These are phyloP conservation scores for Brachyopa scutellaris DNA, from an alignment of 2,888 invertebrate genomes.

Conservation along the genomic window DNA sequence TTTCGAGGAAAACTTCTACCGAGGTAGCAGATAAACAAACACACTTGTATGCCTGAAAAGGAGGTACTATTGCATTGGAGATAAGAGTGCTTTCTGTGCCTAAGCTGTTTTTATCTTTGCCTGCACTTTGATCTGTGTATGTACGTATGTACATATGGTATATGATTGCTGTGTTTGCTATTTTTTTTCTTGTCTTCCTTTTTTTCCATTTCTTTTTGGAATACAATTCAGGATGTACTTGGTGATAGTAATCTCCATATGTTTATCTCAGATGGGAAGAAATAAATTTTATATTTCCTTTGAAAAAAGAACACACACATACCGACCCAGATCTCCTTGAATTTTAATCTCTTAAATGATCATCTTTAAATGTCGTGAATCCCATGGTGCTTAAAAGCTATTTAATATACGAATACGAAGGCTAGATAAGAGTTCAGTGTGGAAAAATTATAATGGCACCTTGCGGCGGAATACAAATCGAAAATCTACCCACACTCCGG, in stretches of 20 bases:
- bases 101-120: slow-evolving; percentile 51
- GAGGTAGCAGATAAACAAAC: slow-evolving; percentile 58
- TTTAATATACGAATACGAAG: slow-evolving; percentile 18
- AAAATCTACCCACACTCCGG: slow-evolving; percentile 27
- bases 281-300: slow-evolving; percentile 40
- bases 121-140: slow-evolving; percentile 5
- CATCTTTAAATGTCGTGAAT: slow-evolving; percentile 7
- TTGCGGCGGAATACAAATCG: slow-evolving; percentile 60
- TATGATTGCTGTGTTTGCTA: slow-evolving; percentile 3
- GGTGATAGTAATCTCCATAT: slow-evolving; percentile 61
- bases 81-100: slow-evolving; percentile 48
- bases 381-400: slow-evolving; percentile 31
- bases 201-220: slow-evolving; percentile 28
- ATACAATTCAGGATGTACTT: slow-evolving; percentile 65
- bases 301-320: slow-evolving; percentile 3
- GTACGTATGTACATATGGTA: too few species aligned
- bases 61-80: slow-evolving; percentile 46
- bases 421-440: slow-evolving; percentile 40
- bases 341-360: slow-evolving; percentile 30
- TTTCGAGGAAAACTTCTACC: slow-evolving; percentile 53
- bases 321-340: slow-evolving; percentile 24
- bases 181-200: neutral
- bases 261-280: slow-evolving; percentile 53
- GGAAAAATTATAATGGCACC: slow-evolving; percentile 46
- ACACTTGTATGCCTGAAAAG: slow-evolving; percentile 49